Conservation (phyloP, 2,888 invertebrate genomes). For the Drosophila paramelanica region DNA sequence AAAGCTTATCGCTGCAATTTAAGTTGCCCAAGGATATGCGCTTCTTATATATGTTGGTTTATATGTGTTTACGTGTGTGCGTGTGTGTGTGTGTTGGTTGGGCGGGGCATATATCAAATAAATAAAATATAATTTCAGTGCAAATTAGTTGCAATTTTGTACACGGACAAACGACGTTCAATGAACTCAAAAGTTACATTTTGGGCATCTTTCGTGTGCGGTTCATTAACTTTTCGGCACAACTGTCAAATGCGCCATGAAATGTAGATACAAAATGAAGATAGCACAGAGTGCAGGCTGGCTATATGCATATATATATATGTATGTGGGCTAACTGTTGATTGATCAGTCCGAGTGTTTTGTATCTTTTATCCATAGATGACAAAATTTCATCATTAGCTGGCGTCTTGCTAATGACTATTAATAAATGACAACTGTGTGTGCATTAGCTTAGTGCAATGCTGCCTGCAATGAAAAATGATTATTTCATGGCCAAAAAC, state of each 20-base stretch:
- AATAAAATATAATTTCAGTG: conserved; percentile 72
- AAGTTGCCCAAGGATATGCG: conserved; percentile 68
- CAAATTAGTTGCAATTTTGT: conserved; percentile 76
- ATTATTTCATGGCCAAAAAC: conserved; percentile 68
- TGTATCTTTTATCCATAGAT: conserved; percentile 53
- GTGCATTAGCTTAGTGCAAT: conserved; percentile 74
- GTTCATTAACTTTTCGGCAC: conserved; percentile 70
- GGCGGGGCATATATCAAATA: conserved; percentile 37
- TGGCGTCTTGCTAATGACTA: conserved; percentile 61
- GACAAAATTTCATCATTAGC: conserved; percentile 41
- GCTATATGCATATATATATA: conserved; percentile 4
- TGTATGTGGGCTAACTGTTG: conserved; percentile 68
- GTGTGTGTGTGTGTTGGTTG: neutral
- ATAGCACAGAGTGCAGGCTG: conserved; percentile 6
- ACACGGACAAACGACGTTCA: conserved; percentile 63
- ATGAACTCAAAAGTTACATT: conserved; percentile 55
- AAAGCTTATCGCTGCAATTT: conserved; percentile 82
- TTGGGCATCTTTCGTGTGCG: conserved; percentile 25
- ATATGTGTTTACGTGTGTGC: neutral
- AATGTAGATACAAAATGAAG: conserved; percentile 24
- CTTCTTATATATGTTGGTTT: conserved; percentile 18
- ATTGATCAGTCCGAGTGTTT: conserved; percentile 59
- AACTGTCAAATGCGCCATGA: conserved; percentile 64
- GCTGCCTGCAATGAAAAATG: conserved; percentile 65
- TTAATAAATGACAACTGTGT: conserved; percentile 69